These are phyloP conservation scores for Amaurobius ferox DNA, from an alignment of 2,888 invertebrate species.

Conservation along the genomic window DNA sequence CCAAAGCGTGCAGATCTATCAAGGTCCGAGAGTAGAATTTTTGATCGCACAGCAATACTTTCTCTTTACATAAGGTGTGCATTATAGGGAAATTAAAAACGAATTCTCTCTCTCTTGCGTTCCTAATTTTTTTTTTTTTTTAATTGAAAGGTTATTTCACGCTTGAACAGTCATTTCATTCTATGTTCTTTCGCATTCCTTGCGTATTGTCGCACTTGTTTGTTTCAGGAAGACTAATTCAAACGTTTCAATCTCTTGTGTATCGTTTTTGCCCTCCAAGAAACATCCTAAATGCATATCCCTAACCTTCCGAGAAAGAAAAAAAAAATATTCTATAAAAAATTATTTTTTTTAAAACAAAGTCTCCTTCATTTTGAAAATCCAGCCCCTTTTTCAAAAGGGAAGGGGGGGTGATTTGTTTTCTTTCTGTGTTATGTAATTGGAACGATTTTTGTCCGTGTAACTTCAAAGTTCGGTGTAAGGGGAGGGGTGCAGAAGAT, in stretches of 20 bases:
- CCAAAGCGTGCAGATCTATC: no score
- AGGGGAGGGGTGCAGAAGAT: background rate
- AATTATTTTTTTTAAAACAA: slow-evolving; percentile 7
- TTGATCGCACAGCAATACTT: no score
- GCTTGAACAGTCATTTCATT: slow-evolving; percentile 54
- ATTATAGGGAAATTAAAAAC: no score
- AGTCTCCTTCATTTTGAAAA: background rate
- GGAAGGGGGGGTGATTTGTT: background rate
- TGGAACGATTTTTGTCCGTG: slow-evolving; percentile 13
- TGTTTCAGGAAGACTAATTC: slow-evolving; percentile 54
- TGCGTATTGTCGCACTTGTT: slow-evolving; percentile 21
- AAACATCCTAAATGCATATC: slow-evolving; percentile 35
- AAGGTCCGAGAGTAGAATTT: no score
- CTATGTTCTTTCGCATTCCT: slow-evolving; percentile 33
- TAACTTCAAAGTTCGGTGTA: background rate
- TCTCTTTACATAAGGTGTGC: no score
- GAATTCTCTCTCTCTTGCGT: slow-evolving; percentile 15
- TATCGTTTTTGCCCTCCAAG: slow-evolving; percentile 26
- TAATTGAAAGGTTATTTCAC: slow-evolving; percentile 41
- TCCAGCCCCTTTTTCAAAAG: background rate
- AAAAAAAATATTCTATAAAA: background rate
- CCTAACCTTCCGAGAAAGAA: background rate
- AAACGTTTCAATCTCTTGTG: slow-evolving; percentile 32
- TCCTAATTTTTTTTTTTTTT: slow-evolving; percentile 14
- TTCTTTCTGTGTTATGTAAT: slow-evolving; percentile 18